A percentile compares a stretch with the other conserved stretches of the same genome.
Evolutionary conservation across 64 coral and sea anemone species (phyloP).

Genomic region (Catalaphyllia jardinei): DNA sequence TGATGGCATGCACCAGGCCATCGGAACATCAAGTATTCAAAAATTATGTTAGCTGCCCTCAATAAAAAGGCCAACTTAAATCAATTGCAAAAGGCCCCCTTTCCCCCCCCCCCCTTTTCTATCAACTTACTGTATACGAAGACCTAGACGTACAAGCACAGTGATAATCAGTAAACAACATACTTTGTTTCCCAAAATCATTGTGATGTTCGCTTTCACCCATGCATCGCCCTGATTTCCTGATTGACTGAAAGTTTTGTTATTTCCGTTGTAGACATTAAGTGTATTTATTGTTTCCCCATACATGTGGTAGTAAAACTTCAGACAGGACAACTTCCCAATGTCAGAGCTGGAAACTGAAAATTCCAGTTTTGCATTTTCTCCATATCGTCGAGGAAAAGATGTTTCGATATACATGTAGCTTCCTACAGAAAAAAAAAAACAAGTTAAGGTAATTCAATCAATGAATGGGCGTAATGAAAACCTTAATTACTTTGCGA

Average conservation of each 20-base stretch:
- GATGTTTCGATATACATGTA: neutral
- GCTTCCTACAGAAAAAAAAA: neutral
- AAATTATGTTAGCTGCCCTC: too few relatives aligned
- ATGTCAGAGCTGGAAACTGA: neutral
- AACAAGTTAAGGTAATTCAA: neutral
- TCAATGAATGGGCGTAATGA: too few relatives aligned
- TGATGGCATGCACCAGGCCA: too few relatives aligned
- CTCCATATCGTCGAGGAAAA: neutral
- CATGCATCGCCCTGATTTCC: constrained; percentile 28
- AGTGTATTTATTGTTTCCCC: constrained; percentile 8
- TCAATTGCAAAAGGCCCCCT: too few relatives aligned
- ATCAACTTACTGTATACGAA: too few relatives aligned
- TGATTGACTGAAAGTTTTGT: constrained; percentile 7
- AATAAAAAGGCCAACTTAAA: too few relatives aligned
- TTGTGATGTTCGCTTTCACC: constrained; percentile 6
- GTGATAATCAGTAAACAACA: neutral
- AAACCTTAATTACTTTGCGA: too few relatives aligned
- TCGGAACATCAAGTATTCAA: too few relatives aligned
- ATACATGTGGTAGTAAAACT: constrained; percentile 58
- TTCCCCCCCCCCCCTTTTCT: too few relatives aligned
- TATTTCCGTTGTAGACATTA: constrained; percentile 13
- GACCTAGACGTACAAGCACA: too few relatives aligned
- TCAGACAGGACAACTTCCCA: neutral
- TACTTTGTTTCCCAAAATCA: neutral
- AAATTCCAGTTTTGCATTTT: neutral